Base-by-base conservation (phyloP, 2,113 vertebrate genomes). In the Prunella fulvescens region DNA sequence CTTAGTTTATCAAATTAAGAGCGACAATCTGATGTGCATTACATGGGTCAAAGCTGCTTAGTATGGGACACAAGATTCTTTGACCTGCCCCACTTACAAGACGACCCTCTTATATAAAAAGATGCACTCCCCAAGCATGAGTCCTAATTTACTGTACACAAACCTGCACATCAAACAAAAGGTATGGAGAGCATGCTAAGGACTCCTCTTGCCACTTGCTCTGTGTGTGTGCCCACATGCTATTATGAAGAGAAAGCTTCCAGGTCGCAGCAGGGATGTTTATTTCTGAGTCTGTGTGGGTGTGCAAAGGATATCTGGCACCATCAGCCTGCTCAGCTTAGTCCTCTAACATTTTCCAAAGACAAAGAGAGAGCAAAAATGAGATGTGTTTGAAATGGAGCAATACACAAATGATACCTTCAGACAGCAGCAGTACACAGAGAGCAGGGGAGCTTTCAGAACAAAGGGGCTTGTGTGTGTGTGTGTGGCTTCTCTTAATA, bases 1-100 rank as follows among this genome's bases (percentile, higher is more conserved):
- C 74, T 93, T 91, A 85, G 76, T 93, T 94, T 92, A 93, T 95
- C 93, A 96, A 96, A 97, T 97, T 85, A 96, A 51, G 85, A 96
- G 82, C 0, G 6, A 17, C 85, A 70, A 72, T 37, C 50, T 62
- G 89, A 73, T 92, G 77, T 79, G 69, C 45, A 83, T 97, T 96
- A 92, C 73, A 53, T 44, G 79, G 76, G 86, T 96, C 94, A 97
- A 86, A 87, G 84, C 90, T 88, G 78, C 67, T 92, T 93, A 95
- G 47, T 29, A 51, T 61, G 85, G 67, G 89, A 93, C 62, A 54
- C 1, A 1, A 90, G 85, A 92, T 81, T 94, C 94, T 93, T 92
- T 96, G 78, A 88, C 80, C 83, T 78, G 60, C 14, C 60, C 60
- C 85, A 77, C 79, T 96, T 92, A 90, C 12, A 65, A 62, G 15